A percentile compares a stretch with the other conserved stretches of the same genome.
Conservation (phyloP, 2,888 invertebrate genomes). For the Drosophila merina region DNA sequence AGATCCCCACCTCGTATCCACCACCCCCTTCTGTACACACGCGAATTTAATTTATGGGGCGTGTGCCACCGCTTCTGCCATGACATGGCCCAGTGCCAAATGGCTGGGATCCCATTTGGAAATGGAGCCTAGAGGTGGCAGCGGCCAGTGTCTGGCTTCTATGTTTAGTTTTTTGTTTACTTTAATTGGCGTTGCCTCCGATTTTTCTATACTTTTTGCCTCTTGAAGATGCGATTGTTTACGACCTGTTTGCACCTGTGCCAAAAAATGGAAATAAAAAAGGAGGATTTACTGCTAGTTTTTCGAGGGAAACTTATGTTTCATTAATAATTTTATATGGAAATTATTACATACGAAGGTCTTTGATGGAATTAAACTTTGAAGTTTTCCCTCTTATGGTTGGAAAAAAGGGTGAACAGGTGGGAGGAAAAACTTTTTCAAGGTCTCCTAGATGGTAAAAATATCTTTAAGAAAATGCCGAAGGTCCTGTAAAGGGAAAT, state of each 20-base stretch:
- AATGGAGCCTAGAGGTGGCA: slow-evolving; percentile 3
- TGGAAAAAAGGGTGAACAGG: neutral
- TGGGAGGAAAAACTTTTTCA: slow-evolving; percentile 6
- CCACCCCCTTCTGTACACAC: slow-evolving; percentile 27
- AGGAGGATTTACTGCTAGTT: slow-evolving; percentile 5
- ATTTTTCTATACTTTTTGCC: slow-evolving; percentile 28
- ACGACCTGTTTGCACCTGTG: slow-evolving; percentile 68
- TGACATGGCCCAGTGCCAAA: slow-evolving; percentile 66
- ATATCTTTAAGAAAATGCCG: slow-evolving; percentile 1
- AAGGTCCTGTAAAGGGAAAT: neutral
- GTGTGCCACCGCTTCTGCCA: slow-evolving; percentile 53
- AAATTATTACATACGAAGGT: slow-evolving; percentile 22
- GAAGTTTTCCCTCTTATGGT: slow-evolving; percentile 32
- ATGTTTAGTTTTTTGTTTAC: slow-evolving; percentile 59
- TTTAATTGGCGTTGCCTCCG: slow-evolving; percentile 60
- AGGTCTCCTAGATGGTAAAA: slow-evolving; percentile 21
- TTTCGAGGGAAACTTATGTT: slow-evolving; percentile 23
- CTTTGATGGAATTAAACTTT: slow-evolving; percentile 17
- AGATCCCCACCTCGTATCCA: neutral
- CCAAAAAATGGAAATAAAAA: slow-evolving; percentile 41
- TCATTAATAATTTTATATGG: slow-evolving; percentile 15
- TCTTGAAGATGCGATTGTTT: slow-evolving; percentile 48
- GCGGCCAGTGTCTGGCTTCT: slow-evolving; percentile 16
- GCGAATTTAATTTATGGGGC: slow-evolving; percentile 73
- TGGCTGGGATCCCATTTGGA: slow-evolving; percentile 28